Evolutionary conservation across 1,140 invertebrate species (phyloP), one percentile per base, ranked within the genome.

Genomic region (Hylaeus volcanicus): DNA sequence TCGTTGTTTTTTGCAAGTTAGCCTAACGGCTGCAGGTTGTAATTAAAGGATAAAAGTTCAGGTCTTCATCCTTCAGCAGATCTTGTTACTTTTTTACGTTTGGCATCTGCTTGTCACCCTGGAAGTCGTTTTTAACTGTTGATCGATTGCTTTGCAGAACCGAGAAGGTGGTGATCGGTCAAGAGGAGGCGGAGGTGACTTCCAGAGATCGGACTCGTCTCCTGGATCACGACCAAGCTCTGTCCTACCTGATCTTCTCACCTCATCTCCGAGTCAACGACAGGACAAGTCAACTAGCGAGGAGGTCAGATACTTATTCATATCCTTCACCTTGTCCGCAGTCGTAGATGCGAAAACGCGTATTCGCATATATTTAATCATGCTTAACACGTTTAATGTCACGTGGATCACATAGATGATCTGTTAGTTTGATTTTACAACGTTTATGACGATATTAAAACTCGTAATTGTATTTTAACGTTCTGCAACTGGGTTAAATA

Each of bases 211-310:
- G 82, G 94, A 94, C 74, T 94, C 94, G n/a, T 95, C 96, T 37
- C 94, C 94, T 53, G 94, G 95, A 69, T 94, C 95, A 3, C 95
- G 97, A 79, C 97, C 97, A 74, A 98, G 97, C 93, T 97, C 96
- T 63, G 98, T 99, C 51, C 94, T 99, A 75, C 98, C 98, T 55
- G 98, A 99, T 94, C 95, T 99, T 79, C 95, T 99, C 65, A 98
- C 98, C 89, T 94, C 95, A 64, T 96, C 96, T 86, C 97, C 97
- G 74, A 96, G 96, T 87, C 97, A 98, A 89, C 95, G 97, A 65
- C 96, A 98, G 90, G 98, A 99, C 94, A 98, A 98, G 91, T 96
- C 97, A 70, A 97, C 97, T 83, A 98, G 97, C 90, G 98, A 99
- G 92, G 98, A 99, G 97, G 98, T 98, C 94, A 95, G 95, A 93